Percentiles rank a stretch among this genome's conserved stretches.
Conservation (phyloP, 2,113 vertebrate species). For the Fregata magnificens region DNA sequence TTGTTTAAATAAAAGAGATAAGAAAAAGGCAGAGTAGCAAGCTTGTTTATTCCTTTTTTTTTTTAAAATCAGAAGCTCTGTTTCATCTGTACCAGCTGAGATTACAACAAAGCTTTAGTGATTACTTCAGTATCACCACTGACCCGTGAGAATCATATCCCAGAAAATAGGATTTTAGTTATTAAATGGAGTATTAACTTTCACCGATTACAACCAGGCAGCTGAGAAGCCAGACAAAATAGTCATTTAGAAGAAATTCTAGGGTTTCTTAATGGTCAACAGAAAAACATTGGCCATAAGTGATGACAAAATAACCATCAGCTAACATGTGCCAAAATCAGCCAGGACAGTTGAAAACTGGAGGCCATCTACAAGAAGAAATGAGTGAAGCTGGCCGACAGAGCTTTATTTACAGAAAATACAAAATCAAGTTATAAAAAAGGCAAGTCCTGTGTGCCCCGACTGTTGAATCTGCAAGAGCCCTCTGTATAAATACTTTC, state of each 20-base stretch:
- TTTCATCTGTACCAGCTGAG: neutral
- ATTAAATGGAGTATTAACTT: neutral
- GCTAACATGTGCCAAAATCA: neutral
- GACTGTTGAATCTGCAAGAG: neutral
- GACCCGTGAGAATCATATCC: neutral
- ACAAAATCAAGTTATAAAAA: neutral
- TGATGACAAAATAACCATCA: neutral
- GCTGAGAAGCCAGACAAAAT: rapidly evolving
- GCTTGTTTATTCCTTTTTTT: neutral
- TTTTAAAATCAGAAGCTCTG: neutral
- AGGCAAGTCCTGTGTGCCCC: rapidly evolving
- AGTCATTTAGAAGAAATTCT: neutral
- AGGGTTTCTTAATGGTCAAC: neutral
- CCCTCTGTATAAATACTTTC: neutral
- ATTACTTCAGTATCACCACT: neutral
- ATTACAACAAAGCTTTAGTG: neutral
- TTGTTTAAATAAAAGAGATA: neutral
- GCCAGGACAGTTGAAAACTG: neutral
- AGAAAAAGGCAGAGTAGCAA: neutral
- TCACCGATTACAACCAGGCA: neutral
- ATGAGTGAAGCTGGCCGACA: neutral
- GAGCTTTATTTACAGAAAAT: neutral
- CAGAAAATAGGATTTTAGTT: neutral
- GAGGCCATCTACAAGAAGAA: neutral
- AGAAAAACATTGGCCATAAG: neutral